Base-by-base conservation (phyloP, 1,140 invertebrate species). In the Nymphalis io region DNA sequence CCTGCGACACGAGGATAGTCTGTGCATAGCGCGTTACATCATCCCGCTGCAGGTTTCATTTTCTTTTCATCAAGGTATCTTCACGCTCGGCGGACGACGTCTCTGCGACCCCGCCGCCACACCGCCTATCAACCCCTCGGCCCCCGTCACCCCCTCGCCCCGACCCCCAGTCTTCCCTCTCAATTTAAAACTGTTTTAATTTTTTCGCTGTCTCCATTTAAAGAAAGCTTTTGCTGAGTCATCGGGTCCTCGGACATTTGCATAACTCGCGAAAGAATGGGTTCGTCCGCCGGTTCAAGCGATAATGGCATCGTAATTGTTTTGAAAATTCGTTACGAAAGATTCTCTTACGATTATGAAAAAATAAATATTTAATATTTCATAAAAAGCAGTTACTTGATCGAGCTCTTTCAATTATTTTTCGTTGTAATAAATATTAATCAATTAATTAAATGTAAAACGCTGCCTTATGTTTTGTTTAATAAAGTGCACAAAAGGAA, bases 21-120 rank as follows among this genome's bases (percentile, higher is more conserved):
- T 72, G 63, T 66, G 42, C 62, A 18, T 8, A n/a, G 58, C 66
- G 69, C 68, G 74, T 63, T 73, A 70, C 78, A 71, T 81, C 78
- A 79, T 79, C 70, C 68, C 74, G 67, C 59, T 80, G 73, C 70
- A 78, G 73, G 79, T 82, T 82, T 85, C 84, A 87, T 87, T 87
- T 87, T 87, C 84, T 87, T 87, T 87, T 87, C 83, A 87, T 87
- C 84, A 87, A 83, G 84, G 82, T 82, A 81, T 83, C 83, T 83
- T 87, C 81, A 83, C 81, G 81, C 83, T 82, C 75, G 70, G 73
- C 71, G 73, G 80, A 75, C 75, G 73, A 70, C 82, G 75, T 81
- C 81, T 80, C 80, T 67, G 72, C 51, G 53, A 33, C 60, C 64
- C 57, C 60, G 20, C 61, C 68, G 68, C 71, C 58, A 61, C 53